Percentiles rank a stretch among this genome's conserved stretches.
Evolutionary conservation across 2,797 vertebrate genomes (phyloP).

Genomic region (Sciurus vulgaris): DNA sequence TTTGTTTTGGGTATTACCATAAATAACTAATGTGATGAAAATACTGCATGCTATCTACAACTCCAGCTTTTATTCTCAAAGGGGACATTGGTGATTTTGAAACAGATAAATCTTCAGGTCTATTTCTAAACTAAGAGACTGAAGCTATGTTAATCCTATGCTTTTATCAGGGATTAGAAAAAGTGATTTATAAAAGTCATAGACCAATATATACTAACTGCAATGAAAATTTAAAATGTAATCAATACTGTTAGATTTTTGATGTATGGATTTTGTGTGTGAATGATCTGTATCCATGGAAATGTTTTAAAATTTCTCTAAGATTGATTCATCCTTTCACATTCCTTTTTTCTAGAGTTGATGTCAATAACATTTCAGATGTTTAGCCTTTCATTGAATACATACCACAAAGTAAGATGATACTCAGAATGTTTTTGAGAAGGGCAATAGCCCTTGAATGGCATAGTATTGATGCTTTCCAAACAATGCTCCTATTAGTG

Average conservation of each 20-base stretch:
- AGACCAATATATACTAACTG: background rate
- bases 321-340: background rate
- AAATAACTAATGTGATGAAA: background rate
- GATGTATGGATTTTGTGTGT: background rate
- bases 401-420: slow-evolving; percentile 26
- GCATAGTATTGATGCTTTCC: slow-evolving; percentile 28
- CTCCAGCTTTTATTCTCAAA: background rate
- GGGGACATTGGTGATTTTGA: background rate
- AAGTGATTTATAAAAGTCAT: slow-evolving; percentile 32
- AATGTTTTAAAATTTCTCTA: slow-evolving; percentile 46
- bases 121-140: slow-evolving; percentile 38
- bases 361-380: slow-evolving; percentile 32
- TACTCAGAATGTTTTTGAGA: background rate
- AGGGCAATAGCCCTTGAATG: background rate
- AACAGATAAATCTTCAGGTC: slow-evolving; percentile 9
- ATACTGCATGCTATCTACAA: slow-evolving; percentile 2
- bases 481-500: slow-evolving; percentile 27
- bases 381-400: slow-evolving; percentile 11
- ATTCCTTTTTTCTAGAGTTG: background rate
- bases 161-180: slow-evolving; percentile 21
- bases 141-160: slow-evolving; percentile 26
- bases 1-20: background rate
- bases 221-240: slow-evolving; percentile 40
- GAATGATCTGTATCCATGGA: background rate
- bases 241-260: slow-evolving; percentile 15